Base-by-base conservation (phyloP, 2,113 vertebrate species). In the Otolemur garnettii region DNA sequence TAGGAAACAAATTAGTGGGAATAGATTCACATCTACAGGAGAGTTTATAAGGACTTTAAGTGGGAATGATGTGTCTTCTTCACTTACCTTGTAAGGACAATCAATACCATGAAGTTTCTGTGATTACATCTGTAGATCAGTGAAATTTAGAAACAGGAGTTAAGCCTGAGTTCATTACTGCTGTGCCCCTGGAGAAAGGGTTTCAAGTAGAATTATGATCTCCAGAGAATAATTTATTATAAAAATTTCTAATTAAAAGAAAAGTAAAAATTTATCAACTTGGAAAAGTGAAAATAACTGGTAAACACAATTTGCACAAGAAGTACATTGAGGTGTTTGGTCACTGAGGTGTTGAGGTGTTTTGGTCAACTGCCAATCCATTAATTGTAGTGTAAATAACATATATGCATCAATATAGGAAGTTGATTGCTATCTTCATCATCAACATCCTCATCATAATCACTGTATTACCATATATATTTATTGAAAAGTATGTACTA, bases 231-330 rank as follows among this genome's bases (percentile, higher is more conserved):
- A 69, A 78, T 38, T 92, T 83, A 89, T 2, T 69, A 26, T 72
- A 85, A n/a, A 22, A 38, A 64, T n/a, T 62, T 87, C 10, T 66
- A 87, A 91, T 93, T 94, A 87, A 95, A 82, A 66, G 7, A 55
- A 93, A 82, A 66, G 64, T 80, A 35, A 85, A 93, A 68, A 28
- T 74, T 55, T 19, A 24, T 22, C 81, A 90, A 64, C n/a, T 80
- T 66, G 57, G 30, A 86, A 90, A 86, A 80, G 50, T 53, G 6
- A 38, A 35, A 14, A 90, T 15, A 83, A 93, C 35, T 71, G n/a
- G 53, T 55, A 64, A 88, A 72, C 24, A 60, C 35, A 89, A 71
- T n/a, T 79, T 89, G 33, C 14, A 1, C 42, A 42, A 72, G 42
- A 42, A 83, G 53, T 15, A 68, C n/a, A 30, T 45, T 72, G n/a